Base-by-base conservation (phyloP, 1,140 invertebrate species). In the Drosophila eugracilis region DNA sequence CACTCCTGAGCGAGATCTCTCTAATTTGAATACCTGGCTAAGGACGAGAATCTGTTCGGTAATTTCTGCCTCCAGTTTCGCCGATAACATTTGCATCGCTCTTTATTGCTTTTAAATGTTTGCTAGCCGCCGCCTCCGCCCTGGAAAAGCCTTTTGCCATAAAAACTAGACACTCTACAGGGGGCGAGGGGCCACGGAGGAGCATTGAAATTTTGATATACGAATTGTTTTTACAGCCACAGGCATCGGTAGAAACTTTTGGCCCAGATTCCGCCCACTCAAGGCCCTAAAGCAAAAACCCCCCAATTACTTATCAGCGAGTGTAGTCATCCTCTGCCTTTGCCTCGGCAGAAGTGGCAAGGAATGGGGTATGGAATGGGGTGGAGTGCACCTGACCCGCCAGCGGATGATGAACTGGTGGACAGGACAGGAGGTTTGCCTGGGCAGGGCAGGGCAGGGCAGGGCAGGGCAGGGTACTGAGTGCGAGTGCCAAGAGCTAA, bases 31-130 rank as follows among this genome's bases (percentile, higher is more conserved):
- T 86, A 86, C 81, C 69, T 81, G 74, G 30, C 49, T 49, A 52
- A 55, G 70, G 55, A 67, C 58, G 60, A 65, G 42, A 74, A 65
- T 74, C 55, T 60, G 66, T 57, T 72, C 37, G 39, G 67, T 74
- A 65, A 60, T 54, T 53, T 71, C 50, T 58, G 28, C 24, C 32
- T 19, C 32, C 14, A 49, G 24, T 52, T 60, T 59, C 22, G 39
- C 70, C 70, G 81, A 85, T 85, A 85, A 86, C 81, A 84, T 85
- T 70, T 44, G 81, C 67, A 78, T 73, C 28, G 52, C 60, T 74
- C 81, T 86, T 86, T 86, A 86, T 86, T 70, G 81, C 83, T 67
- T 86, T 86, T 77, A 75, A 86, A 86, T 86, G 81, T 86, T 80
- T 79, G 62, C 49, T 48, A 55, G 62, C 65, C 55, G 28, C n/a